These are phyloP conservation scores for Drosophila emarginata DNA, from an alignment of 2,888 invertebrate species.

Conservation along the genomic window DNA sequence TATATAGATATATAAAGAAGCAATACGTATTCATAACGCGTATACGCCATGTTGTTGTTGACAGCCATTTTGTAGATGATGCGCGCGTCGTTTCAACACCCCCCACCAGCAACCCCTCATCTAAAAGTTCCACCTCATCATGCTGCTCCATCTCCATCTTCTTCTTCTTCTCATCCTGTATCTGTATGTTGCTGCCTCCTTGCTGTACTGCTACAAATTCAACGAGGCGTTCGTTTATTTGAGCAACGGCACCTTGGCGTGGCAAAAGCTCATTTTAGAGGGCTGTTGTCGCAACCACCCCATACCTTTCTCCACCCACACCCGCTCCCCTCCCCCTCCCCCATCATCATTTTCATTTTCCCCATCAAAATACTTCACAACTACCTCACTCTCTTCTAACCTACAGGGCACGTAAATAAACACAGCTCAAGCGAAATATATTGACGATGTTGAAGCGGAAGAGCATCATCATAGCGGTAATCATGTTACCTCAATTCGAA, in stretches of 20 bases:
- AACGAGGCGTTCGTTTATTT: constrained; percentile 72
- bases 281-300: constrained; percentile 12
- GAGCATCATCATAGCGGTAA: constrained; percentile 80
- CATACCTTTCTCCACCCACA: not conserved
- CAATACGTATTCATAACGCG: constrained; percentile 75
- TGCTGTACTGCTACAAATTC: constrained; percentile 48
- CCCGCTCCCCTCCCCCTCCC: not conserved
- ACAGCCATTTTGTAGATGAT: constrained; percentile 75
- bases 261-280: constrained; percentile 70
- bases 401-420: constrained; percentile 63
- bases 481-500: constrained; percentile 82
- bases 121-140: not conserved
- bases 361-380: not conserved
- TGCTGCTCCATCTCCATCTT: constrained; percentile 17
- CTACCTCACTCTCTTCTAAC: not conserved
- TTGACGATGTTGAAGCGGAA: constrained; percentile 74
- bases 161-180: not conserved
- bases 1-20: constrained; percentile 56
- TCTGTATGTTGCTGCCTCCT: constrained; percentile 19
- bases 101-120: not conserved
- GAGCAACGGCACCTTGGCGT: constrained; percentile 71
- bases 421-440: constrained; percentile 74
- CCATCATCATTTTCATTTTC: not conserved
- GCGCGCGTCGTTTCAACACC: constrained; percentile 48
- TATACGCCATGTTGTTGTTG: constrained; percentile 77